A percentile compares a stretch with the other conserved stretches of the same genome.
Evolutionary conservation across 1,140 invertebrate species (phyloP).

Genomic region (Magallana angulata): DNA sequence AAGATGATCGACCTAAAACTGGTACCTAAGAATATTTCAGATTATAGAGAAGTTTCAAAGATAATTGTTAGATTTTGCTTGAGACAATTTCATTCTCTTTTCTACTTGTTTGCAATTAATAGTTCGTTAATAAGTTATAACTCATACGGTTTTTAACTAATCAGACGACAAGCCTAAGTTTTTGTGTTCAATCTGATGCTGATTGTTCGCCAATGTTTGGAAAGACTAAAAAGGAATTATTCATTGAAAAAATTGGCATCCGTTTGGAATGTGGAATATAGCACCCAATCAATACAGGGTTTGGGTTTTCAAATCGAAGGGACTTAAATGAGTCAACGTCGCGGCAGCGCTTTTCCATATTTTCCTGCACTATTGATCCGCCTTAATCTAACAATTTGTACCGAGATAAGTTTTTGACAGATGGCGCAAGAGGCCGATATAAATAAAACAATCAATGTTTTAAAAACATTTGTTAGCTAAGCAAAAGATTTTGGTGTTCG

Average conservation of each 20-base stretch:
- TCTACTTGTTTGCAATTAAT: too few species aligned
- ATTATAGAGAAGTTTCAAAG: too few species aligned
- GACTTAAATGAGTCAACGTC: neutral
- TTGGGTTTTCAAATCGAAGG: neutral
- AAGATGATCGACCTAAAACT: too few species aligned
- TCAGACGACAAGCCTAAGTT: neutral
- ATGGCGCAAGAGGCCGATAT: neutral
- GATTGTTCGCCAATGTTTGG: neutral
- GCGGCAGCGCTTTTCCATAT: neutral
- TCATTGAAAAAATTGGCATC: neutral
- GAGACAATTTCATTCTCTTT: too few species aligned
- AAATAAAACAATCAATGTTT: neutral
- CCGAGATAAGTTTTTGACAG: constrained; percentile 12
- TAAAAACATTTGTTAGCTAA: too few species aligned
- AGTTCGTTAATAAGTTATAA: too few species aligned
- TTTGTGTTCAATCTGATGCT: neutral
- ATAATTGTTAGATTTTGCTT: too few species aligned
- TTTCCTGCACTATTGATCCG: neutral
- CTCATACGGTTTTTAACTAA: too few species aligned
- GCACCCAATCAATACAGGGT: neutral
- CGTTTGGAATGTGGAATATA: neutral
- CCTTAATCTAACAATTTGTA: neutral
- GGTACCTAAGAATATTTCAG: too few species aligned
- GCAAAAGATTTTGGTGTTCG: too few species aligned
- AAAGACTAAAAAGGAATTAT: neutral